Evolutionary conservation across 2,797 vertebrate species (phyloP).

Genomic region (Sorex maritimensis): DNA sequence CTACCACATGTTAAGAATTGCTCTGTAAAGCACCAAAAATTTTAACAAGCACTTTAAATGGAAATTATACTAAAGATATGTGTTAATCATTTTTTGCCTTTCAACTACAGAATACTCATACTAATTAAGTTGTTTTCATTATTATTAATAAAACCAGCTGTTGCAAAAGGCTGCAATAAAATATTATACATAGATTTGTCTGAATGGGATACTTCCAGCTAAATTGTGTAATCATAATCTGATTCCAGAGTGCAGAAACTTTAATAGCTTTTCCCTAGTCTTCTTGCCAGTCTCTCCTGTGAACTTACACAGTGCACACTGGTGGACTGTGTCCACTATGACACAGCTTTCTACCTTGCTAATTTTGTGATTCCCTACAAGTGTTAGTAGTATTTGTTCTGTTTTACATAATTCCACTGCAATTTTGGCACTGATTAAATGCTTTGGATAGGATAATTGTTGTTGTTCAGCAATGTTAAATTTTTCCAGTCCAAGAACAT

Average conservation of each 20-base stretch:
- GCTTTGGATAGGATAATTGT: no score
- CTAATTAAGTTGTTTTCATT: conserved; percentile 72
- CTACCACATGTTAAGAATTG: background rate
- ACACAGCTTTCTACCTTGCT: background rate
- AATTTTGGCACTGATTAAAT: no score
- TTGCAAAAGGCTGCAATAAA: conserved; percentile 66
- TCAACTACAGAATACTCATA: conserved; percentile 35
- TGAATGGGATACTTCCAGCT: conserved; percentile 42
- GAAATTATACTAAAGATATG: conserved; percentile 53
- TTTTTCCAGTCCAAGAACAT: no score
- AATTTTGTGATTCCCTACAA: background rate
- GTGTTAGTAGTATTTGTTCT: no score
- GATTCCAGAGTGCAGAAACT: background rate
- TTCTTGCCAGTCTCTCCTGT: no score
- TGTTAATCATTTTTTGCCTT: conserved; percentile 70
- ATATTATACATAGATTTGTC: conserved; percentile 32
- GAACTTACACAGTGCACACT: no score
- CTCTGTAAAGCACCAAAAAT: conserved; percentile 25
- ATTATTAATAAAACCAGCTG: conserved; percentile 61
- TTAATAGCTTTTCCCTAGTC: background rate
- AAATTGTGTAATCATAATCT: conserved; percentile 42
- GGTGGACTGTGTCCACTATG: no score
- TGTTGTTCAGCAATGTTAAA: no score
- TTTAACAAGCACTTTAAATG: conserved; percentile 68
- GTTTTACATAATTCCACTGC: no score